Evolutionary conservation across 2,113 vertebrate species (phyloP).

Genomic region (Donacobius atricapilla): DNA sequence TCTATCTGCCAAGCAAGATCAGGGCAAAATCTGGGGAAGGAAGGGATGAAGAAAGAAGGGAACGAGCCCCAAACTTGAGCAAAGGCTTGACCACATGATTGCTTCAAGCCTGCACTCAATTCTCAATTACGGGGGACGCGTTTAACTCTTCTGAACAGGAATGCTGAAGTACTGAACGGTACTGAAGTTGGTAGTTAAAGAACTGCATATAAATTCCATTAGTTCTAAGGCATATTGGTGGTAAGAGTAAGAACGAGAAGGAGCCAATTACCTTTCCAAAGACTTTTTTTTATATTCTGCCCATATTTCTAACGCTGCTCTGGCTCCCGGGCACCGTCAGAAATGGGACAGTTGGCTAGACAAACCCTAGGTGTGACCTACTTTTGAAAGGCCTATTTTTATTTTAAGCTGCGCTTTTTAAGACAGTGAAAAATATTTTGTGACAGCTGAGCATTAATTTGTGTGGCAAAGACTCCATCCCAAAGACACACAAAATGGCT

Average conservation of each 20-base stretch:
- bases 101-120: not conserved
- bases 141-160: not conserved
- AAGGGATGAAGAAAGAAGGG: not conserved
- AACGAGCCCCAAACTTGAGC: not conserved
- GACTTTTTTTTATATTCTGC: not conserved
- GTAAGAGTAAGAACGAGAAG: not conserved
- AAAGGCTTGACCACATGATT: not conserved
- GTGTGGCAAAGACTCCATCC: not conserved
- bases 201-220: not conserved
- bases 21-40: not conserved
- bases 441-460: constrained; percentile 37
- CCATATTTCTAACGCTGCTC: not conserved
- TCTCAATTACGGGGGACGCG: not conserved
- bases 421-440: constrained; percentile 11
- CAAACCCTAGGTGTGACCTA: constrained; percentile 30
- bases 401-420: constrained; percentile 35
- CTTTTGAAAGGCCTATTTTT: constrained; percentile 16
- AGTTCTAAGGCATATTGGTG: not conserved
- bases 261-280: not conserved
- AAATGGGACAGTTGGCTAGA: constrained; percentile 17
- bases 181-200: not conserved
- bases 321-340: not conserved
- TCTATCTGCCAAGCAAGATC: not conserved
- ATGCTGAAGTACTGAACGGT: not conserved
- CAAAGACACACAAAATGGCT: not conserved